Conservation (phyloP, 1,140 invertebrate genomes). For the Drosophila micromelanica region DNA sequence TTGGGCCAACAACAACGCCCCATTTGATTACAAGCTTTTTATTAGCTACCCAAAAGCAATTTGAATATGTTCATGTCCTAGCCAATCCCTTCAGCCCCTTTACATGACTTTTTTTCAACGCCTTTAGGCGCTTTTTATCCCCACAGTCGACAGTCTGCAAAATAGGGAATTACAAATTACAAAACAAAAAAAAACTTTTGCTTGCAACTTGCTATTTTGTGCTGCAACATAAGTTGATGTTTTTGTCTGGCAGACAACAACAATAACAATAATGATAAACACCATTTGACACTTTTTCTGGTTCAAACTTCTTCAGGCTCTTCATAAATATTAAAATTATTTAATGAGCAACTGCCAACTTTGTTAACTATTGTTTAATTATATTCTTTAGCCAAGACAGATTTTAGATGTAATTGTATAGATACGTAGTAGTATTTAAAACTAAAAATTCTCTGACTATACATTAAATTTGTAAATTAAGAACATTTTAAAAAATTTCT, state of each 20-base stretch:
- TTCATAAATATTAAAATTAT: background rate
- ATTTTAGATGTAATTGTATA: no score
- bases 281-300: background rate
- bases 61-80: constrained; percentile 69
- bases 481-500: no score
- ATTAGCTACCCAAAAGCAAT: constrained; percentile 78
- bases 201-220: constrained; percentile 39
- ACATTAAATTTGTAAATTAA: no score
- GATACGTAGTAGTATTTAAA: no score
- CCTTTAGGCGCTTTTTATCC: constrained; percentile 42
- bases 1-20: constrained; percentile 18
- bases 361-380: no score
- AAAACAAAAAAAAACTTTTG: constrained; percentile 17
- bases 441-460: no score
- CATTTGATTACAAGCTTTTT: constrained; percentile 78
- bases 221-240: constrained; percentile 58
- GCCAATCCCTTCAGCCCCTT: constrained; percentile 62
- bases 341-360: no score
- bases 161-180: background rate
- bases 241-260: constrained; percentile 32
- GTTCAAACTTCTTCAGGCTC: background rate
- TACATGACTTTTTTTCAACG: constrained; percentile 43
- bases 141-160: constrained; percentile 3
- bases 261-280: constrained; percentile 4
- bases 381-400: no score